phyloP scores from a whole-genome alignment of 2,797 vertebrate species.

The Vultur gryphus region DNA sequence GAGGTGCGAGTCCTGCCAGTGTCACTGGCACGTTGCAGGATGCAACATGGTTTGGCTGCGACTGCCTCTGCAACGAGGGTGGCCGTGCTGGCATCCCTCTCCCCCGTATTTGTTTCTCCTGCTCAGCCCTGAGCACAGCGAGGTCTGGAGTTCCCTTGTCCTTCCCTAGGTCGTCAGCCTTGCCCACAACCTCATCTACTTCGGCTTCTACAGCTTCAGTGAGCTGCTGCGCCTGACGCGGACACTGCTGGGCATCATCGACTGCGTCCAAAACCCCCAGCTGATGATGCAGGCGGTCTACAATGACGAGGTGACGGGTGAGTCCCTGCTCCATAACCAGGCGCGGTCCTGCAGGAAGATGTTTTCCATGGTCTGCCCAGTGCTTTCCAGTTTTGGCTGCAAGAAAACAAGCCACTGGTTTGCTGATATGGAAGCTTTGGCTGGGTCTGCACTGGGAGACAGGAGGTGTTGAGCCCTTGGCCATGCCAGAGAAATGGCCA shows the following conservation, averaged over 20 bases:
- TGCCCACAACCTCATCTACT: conserved; percentile 97
- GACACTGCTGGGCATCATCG: conserved; percentile 93
- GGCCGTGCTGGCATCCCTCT: not conserved
- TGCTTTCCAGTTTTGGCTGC: not conserved
- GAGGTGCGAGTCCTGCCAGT: conserved; percentile 74
- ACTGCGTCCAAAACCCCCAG: conserved; percentile 87
- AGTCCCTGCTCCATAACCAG: not conserved
- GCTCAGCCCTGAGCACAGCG: rapidly evolving
- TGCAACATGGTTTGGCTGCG: rapidly evolving
- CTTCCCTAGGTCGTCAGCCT: conserved; percentile 90
- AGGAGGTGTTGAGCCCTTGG: not conserved
- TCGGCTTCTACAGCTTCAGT: conserved; percentile 98
- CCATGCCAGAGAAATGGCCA: not conserved
- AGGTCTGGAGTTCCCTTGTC: conserved; percentile 33
- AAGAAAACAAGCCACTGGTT: not conserved
- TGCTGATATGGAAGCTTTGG: not conserved
- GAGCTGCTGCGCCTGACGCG: conserved; percentile 93
- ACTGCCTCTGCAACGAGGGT: rapidly evolving
- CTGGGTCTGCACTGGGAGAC: not conserved
- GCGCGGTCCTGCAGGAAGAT: not conserved
- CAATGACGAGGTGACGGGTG: conserved; percentile 84
- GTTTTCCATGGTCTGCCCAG: not conserved
- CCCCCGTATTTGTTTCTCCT: not conserved
- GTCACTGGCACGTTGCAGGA: rapidly evolving
- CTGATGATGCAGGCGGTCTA: conserved; percentile 75